phyloP scores from a whole-genome alignment of 35 echinoderm and acorn worm species.

The Heliocidaris erythrogramma region DNA sequence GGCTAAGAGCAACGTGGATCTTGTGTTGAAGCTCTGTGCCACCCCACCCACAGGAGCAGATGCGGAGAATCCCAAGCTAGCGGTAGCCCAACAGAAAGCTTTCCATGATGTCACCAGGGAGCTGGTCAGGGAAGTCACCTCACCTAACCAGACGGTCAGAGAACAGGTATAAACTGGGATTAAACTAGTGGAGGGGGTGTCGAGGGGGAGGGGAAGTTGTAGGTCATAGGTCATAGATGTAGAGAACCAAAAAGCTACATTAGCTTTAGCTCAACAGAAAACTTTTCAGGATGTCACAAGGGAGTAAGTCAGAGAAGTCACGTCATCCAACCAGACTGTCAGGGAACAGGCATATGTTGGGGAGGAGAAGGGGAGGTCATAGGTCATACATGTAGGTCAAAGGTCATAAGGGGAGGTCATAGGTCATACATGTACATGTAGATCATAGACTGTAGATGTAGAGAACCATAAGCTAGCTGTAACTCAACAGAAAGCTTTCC shows the following conservation, averaged over 20 bases:
- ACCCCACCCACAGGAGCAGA: constrained; percentile 57
- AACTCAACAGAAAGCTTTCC: no score
- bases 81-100: constrained; percentile 73
- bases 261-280: constrained; percentile 62
- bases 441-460: no score
- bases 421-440: no score
- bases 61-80: constrained; percentile 60
- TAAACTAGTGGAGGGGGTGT: neutral
- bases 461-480: no score
- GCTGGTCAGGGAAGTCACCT: constrained; percentile 89
- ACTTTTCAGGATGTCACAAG: constrained; percentile 86
- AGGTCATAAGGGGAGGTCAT: no score
- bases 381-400: no score
- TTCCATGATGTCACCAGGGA: constrained; percentile 95
- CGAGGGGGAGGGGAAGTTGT: neutral
- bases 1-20: constrained; percentile 89
- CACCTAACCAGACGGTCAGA: constrained; percentile 97
- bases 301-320: constrained; percentile 82
- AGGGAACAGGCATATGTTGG: constrained; percentile 62
- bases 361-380: no score
- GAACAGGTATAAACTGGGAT: constrained; percentile 72
- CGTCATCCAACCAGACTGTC: constrained; percentile 92
- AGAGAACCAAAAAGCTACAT: constrained; percentile 35
- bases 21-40: constrained; percentile 71
- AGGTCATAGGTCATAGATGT: neutral